A percentile compares a stretch with the other conserved stretches of the same genome.
These are phyloP conservation scores for Oceanites oceanicus DNA, from an alignment of 2,113 vertebrate genomes.

Conservation along the genomic window DNA sequence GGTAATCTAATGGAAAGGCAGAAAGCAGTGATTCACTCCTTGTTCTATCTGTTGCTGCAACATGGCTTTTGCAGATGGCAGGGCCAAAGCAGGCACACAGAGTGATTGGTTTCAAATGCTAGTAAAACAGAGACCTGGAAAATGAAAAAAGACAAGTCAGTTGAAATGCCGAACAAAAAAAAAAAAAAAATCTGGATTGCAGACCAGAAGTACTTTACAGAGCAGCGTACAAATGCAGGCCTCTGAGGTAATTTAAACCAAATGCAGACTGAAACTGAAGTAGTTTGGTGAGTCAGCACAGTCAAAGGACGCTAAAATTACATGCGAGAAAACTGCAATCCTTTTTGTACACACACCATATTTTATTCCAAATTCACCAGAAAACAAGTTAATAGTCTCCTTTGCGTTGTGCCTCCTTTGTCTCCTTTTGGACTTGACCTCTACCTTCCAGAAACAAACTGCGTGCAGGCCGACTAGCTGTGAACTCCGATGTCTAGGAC, in stretches of 20 bases:
- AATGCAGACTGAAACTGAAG: constrained; percentile 13
- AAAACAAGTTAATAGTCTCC: not conserved
- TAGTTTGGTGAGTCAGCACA: constrained; percentile 2
- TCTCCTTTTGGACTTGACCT: not conserved
- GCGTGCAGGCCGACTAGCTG: not conserved
- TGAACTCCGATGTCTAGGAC: not conserved
- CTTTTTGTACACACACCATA: not conserved
- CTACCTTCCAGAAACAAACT: constrained; percentile 20
- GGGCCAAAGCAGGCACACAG: not conserved
- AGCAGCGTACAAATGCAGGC: not conserved
- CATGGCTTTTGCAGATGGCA: not conserved
- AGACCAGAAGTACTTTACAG: not conserved
- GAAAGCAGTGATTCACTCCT: constrained; percentile 53
- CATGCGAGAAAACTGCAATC: not conserved
- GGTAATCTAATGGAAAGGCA: constrained; percentile 28
- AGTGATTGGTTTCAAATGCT: constrained; percentile 6
- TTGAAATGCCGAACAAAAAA: not conserved
- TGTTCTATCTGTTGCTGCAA: constrained; percentile 9
- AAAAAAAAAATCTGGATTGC: not conserved
- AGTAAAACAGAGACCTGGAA: constrained; percentile 10
- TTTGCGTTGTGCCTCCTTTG: not conserved
- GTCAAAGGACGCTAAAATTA: constrained; percentile 19
- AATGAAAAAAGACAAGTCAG: not conserved
- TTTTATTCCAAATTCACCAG: not conserved
- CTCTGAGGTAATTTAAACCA: constrained; percentile 38